These are phyloP conservation scores for Delia radicum DNA, from an alignment of 1,140 invertebrate species.

Conservation along the genomic window DNA sequence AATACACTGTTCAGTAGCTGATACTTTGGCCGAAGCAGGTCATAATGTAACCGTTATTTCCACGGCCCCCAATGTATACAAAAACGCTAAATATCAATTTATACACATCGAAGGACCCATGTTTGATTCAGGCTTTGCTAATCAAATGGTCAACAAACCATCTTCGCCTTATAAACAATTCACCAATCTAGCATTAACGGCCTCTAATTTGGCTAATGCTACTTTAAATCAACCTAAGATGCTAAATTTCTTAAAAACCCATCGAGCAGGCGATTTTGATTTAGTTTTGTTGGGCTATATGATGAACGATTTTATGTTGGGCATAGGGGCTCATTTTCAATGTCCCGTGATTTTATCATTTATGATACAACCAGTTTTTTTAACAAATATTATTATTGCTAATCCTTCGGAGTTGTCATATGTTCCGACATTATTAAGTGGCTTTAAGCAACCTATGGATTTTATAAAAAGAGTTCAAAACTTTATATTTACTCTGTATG, in stretches of 20 bases:
- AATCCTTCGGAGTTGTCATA: conserved; percentile 27
- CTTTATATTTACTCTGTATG: not conserved
- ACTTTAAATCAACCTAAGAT: conserved; percentile 19
- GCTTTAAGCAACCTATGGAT: conserved; percentile 16
- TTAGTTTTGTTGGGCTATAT: conserved; percentile 27
- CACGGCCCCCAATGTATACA: not conserved
- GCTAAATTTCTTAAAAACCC: not conserved
- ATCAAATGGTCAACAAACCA: not conserved
- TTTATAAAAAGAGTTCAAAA: not conserved
- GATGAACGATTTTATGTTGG: conserved; percentile 27
- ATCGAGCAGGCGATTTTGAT: conserved; percentile 31
- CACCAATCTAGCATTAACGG: conserved; percentile 31
- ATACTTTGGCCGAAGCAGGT: conserved; percentile 33
- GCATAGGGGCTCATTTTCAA: conserved; percentile 29
- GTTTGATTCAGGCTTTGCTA: not conserved
- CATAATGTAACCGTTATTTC: conserved; percentile 40
- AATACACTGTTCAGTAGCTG: conserved; percentile 31
- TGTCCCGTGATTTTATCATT: conserved; percentile 27
- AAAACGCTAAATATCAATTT: not conserved
- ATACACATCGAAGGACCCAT: conserved; percentile 9
- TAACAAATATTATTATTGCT: conserved; percentile 12
- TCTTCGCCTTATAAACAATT: not conserved
- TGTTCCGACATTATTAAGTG: conserved; percentile 21
- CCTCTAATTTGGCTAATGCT: conserved; percentile 12
- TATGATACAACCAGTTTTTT: not conserved